Base-by-base conservation (phyloP, 2,797 vertebrate genomes). In the Lerista edwardsae region DNA sequence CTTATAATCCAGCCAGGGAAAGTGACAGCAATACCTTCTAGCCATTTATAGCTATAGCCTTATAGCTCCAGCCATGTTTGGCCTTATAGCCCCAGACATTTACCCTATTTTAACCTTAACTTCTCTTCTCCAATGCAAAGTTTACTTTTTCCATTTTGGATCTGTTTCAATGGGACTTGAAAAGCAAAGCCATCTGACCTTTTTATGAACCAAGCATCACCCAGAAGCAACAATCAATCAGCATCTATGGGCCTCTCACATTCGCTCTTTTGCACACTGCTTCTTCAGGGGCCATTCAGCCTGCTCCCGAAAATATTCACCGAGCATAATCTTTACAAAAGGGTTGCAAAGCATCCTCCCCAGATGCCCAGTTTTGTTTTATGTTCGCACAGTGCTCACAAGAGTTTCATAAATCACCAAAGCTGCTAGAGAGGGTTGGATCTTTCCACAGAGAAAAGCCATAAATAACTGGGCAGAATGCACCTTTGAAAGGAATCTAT, bases 381-480 rank as follows among this genome's bases (percentile, higher is more conserved):
- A 75, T 71, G 78, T 55, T 87, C 51, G 68, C 55, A 71, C 59
- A 41, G 21, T 69, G 19, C 62, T 87, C 86, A 84, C 68, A 27
- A 80, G 61, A 88, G 47, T 78, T 85, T 85, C 75, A 73, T 31
- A 79, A 80, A 86, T 75, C 62, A 83, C 9, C 27, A 1, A 68
- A 69, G 27, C 25, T 84, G 72, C 80, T 90, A 83, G 0, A 0
- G 80, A 23, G 51, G 75, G 19, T 78, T 68, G 80, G 64, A 44
- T 62, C 23, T 87, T 62, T 84, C 57, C 47, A 75, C 39, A 44
- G 41, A 74, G 27, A 80, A 39, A 83, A 82, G 79, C 75, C 55
- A 75, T 59, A 93, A 91, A 85, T 81, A 87, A 84, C 6, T 31
- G 79, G 82, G 69, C 6, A 87, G 41, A 89, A 84, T 0, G 0